Evolutionary conservation across 2,888 invertebrate species (phyloP), one percentile per base, ranked within the genome.

Genomic region (Spilarctia lutea): DNA sequence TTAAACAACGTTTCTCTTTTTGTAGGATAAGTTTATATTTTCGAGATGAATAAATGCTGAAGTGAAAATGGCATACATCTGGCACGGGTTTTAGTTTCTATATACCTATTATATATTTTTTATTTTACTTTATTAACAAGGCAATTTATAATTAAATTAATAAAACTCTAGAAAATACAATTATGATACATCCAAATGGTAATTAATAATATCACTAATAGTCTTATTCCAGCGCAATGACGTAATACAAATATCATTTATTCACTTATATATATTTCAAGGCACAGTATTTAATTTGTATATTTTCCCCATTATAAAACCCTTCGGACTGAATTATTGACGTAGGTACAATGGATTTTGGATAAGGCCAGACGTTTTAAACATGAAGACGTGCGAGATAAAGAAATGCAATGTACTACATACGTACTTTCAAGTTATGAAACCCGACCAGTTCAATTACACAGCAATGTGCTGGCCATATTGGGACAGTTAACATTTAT

Each of bases 371-470:
- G 27, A 60, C 60, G 27, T 63, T 7, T 30, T 16, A 30, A 16
- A 18, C 8, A 35, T 35, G 20, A n/a, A n/a, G 27, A 63, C 45
- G 48, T n/a, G n/a, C 27, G 56, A 70, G 65, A 73, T 65, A 68
- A 11, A 52, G 42, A 72, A 79, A 68, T 65, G 66, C 75, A 70
- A 73, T 72, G 73, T 74, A 30, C 63, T 30, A 63, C 63, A 27
- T 63, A 74, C n/a, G 42, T 68, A 60, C 27, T 33, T 66, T 68
- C 65, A 65, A 78, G 75, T 82, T 82, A 75, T 78, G 79, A 78
- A 85, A 83, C 72, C 70, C 27, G 78, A 81, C 69, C 81, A 74
- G 74, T 71, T 78, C 42, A 75, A 79, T 82, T 76, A 78, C 72
- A 73, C 71, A 67, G 73, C 68, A 73, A 69, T 70, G 68, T 60